Percentiles rank a stretch among this genome's conserved stretches.
Evolutionary conservation across 2,797 vertebrate species (phyloP).

Genomic region (Sebastes steindachneri): DNA sequence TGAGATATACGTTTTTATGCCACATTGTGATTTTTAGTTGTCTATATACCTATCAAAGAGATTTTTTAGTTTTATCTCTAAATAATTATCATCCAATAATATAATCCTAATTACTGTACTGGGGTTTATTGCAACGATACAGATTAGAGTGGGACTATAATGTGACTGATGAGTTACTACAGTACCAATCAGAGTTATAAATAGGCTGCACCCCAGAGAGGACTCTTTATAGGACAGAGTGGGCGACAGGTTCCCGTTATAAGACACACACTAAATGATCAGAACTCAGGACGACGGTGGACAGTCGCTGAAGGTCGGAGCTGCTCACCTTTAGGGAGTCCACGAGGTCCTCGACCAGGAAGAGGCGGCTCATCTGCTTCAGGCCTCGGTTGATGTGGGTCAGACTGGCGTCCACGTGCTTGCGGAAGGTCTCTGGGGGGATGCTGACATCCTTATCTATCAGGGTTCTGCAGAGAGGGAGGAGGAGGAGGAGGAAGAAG

Average conservation of each 20-base stretch:
- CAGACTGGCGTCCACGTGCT: slow-evolving; percentile 86
- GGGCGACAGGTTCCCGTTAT: background rate
- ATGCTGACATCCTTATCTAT: slow-evolving; percentile 91
- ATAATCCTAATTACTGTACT: background rate
- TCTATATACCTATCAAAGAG: background rate
- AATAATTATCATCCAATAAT: background rate
- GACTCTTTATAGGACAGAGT: background rate
- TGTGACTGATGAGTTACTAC: background rate
- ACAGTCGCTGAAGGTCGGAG: background rate
- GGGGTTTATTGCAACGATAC: background rate
- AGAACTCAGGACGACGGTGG: background rate
- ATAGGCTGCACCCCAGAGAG: background rate
- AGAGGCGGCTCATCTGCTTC: slow-evolving; percentile 89
- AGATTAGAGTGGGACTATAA: background rate
- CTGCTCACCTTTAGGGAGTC: slow-evolving; percentile 92
- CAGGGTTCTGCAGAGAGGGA: slow-evolving; percentile 81
- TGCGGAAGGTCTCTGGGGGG: slow-evolving; percentile 91
- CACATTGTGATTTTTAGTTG: background rate
- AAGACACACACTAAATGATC: background rate
- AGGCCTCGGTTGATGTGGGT: slow-evolving; percentile 88
- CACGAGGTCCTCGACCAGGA: slow-evolving; percentile 93
- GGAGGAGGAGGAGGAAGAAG: slow-evolving; percentile 3
- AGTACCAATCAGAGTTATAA: background rate
- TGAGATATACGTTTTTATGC: too few relatives aligned
- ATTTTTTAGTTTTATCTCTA: background rate